Evolutionary conservation across 2,888 invertebrate genomes (phyloP).

Genomic region (Toxonevra muliebris): DNA sequence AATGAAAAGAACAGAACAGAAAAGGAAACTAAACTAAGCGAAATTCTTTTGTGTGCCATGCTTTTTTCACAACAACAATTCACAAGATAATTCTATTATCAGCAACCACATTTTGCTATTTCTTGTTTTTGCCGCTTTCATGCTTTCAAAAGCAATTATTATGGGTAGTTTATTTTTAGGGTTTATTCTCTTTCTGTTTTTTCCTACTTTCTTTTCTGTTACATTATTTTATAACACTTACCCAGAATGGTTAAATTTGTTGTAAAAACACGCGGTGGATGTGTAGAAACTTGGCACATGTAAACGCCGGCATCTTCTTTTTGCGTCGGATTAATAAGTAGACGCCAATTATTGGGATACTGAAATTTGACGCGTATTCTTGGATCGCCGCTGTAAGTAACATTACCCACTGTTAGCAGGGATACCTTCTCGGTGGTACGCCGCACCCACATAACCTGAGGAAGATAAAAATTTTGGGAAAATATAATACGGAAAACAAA

Average conservation of each 20-base stretch:
- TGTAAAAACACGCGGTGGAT: conserved; percentile 79
- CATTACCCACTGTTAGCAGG: conserved; percentile 73
- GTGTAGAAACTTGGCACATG: conserved; percentile 84
- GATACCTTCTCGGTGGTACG: conserved; percentile 72
- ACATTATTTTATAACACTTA: conserved; percentile 61
- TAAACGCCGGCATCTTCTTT: conserved; percentile 77
- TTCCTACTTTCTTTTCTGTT: too few species aligned
- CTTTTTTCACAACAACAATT: too few species aligned
- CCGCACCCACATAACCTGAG: conserved; percentile 75
- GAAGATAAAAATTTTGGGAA: too few species aligned
- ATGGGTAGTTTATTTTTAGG: too few species aligned
- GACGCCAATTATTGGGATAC: conserved; percentile 77
- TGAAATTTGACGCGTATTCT: conserved; percentile 74
- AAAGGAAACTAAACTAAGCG: too few species aligned
- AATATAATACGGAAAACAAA: not conserved
- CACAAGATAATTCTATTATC: too few species aligned
- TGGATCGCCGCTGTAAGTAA: conserved; percentile 72
- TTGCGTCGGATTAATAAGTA: conserved; percentile 76
- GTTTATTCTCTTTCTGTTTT: too few species aligned
- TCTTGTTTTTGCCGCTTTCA: too few species aligned
- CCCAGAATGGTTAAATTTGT: conserved; percentile 79
- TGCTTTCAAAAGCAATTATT: too few species aligned
- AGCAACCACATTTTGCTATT: too few species aligned
- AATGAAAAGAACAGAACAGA: too few species aligned
- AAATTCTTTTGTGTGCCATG: too few species aligned